A percentile compares a stretch with the other conserved stretches of the same genome.
Conservation (phyloP, 2,113 vertebrate species). For the Nothobranchius kuhntae region DNA sequence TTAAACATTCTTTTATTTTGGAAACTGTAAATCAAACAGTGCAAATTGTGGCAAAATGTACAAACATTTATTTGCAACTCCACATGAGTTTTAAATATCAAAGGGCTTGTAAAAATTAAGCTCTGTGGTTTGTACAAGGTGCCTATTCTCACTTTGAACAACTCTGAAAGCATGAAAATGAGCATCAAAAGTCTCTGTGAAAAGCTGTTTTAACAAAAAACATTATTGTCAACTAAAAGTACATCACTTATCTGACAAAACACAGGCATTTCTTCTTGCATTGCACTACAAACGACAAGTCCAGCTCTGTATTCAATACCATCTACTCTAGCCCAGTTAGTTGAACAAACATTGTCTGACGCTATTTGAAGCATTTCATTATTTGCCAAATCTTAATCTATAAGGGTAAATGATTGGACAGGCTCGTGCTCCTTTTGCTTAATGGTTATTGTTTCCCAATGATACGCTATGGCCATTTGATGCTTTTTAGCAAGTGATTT, state of each 20-base stretch:
- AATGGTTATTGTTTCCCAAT: conserved; percentile 5
- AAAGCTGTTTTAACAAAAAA: background rate
- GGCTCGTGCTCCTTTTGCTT: conserved; percentile 15
- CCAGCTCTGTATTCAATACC: conserved; percentile 20
- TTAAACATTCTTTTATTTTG: background rate
- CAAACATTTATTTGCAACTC: background rate
- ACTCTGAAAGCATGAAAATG: conserved; percentile 1
- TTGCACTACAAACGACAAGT: conserved; percentile 1
- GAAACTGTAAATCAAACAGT: background rate
- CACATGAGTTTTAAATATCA: background rate
- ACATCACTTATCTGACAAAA: conserved; percentile 12
- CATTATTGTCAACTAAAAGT: conserved; percentile 3
- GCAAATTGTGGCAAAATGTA: background rate
- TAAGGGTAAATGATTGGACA: conserved; percentile 3
- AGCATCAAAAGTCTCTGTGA: background rate
- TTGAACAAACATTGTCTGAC: conserved; percentile 2
- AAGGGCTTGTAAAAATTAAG: conserved; percentile 8
- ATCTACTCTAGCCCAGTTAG: conserved; percentile 15
- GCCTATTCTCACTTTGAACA: conserved; percentile 4
- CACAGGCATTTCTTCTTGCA: conserved; percentile 11
- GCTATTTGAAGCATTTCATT: conserved; percentile 26
- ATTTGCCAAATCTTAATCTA: conserved; percentile 5
- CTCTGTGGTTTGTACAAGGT: background rate
- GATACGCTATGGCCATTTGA: conserved; percentile 17
- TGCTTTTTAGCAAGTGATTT: conserved; percentile 25